Percentiles rank a stretch among this genome's conserved stretches.
Conservation (phyloP, 2,888 invertebrate genomes). For the Geophilus truncorum region DNA sequence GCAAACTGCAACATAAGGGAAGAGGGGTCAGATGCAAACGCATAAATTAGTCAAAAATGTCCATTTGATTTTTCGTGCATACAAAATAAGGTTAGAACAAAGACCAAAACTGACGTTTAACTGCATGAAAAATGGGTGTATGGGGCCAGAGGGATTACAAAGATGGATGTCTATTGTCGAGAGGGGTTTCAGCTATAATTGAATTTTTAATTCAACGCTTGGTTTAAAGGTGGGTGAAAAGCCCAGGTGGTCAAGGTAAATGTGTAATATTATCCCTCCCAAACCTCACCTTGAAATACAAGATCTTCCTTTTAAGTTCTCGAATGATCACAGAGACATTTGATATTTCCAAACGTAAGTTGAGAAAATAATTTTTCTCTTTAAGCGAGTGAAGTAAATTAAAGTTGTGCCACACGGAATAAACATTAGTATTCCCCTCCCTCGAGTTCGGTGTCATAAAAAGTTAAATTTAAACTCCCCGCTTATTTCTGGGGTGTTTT, state of each 20-base stretch:
- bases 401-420: not conserved
- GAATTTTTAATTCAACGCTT: not conserved
- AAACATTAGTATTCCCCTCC: not conserved
- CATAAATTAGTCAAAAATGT: not conserved
- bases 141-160: not conserved
- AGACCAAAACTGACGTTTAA: not conserved
- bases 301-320: not conserved
- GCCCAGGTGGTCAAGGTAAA: not conserved
- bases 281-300: not conserved
- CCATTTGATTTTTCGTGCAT: not conserved
- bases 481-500: too few species aligned
- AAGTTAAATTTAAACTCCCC: not conserved
- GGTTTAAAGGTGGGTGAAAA: not conserved
- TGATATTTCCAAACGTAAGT: not conserved
- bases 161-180: not conserved
- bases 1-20: not conserved
- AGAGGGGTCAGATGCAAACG: not conserved
- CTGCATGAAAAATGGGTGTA: not conserved
- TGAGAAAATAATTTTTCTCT: not conserved
- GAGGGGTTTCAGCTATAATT: not conserved
- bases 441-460: not conserved
- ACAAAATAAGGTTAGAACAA: not conserved
- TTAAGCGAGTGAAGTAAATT: not conserved
- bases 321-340: not conserved
- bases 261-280: not conserved